Evolutionary conservation across 2,113 vertebrate species (phyloP).

Genomic region (Trogon surrucura): DNA sequence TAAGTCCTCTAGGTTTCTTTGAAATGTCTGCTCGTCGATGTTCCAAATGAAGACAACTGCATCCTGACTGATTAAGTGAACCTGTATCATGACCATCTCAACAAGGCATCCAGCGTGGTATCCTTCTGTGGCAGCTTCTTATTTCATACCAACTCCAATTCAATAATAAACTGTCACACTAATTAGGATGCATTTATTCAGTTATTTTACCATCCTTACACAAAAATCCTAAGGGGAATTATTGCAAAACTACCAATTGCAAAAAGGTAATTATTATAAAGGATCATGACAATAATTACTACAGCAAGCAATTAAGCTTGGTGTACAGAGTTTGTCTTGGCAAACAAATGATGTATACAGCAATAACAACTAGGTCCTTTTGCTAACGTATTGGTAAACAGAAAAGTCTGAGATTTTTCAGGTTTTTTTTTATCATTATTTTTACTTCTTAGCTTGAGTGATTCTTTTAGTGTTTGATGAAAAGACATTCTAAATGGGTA

Average conservation of each 20-base stretch:
- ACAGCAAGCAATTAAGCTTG: background rate
- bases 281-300: background rate
- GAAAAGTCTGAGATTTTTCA: fast-evolving
- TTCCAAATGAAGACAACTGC: background rate
- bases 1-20: background rate
- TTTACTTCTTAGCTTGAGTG: background rate
- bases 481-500: background rate
- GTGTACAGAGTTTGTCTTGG: background rate
- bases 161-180: background rate
- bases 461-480: background rate
- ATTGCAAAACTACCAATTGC: background rate
- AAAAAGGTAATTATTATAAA: background rate
- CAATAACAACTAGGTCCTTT: background rate
- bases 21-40: background rate
- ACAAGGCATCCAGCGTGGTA: background rate
- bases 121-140: background rate
- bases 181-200: background rate
- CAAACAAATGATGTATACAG: background rate
- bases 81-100: background rate
- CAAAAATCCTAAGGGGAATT: background rate
- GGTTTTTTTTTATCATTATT: background rate
- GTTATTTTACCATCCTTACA: background rate
- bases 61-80: background rate
- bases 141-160: background rate
- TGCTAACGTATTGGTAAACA: background rate